Percentiles rank a stretch among this genome's conserved stretches.
phyloP scores from a whole-genome alignment of 2,888 invertebrate species.

The Drosophila testacea region DNA sequence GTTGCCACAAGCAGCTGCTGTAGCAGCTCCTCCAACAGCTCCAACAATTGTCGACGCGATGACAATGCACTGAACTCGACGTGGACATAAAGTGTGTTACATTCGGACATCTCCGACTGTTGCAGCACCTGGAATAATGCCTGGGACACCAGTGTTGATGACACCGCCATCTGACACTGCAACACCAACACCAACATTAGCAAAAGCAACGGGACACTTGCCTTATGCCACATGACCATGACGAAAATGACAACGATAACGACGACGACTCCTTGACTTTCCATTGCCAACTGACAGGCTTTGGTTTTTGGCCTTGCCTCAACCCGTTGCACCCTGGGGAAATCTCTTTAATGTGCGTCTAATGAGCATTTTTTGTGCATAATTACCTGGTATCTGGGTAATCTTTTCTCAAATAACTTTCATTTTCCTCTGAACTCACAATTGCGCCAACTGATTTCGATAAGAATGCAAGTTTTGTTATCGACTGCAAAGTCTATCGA shows the following conservation, averaged over 20 bases:
- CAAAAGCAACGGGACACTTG: background rate
- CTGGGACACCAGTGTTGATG: conserved; percentile 4
- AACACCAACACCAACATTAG: conserved; percentile 4
- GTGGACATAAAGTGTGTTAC: conserved; percentile 54
- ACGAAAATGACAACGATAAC: too few species aligned
- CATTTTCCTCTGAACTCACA: too few species aligned
- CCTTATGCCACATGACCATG: conserved; percentile 26
- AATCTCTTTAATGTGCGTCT: conserved; percentile 43
- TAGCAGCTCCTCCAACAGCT: conserved; percentile 37
- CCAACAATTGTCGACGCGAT: conserved; percentile 25
- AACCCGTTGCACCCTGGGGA: conserved; percentile 36
- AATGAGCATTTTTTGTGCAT: conserved; percentile 21
- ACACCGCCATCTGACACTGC: conserved; percentile 13
- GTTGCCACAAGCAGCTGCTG: background rate
- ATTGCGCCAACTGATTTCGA: too few species aligned
- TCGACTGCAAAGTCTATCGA: too few species aligned
- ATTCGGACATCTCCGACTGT: conserved; percentile 57
- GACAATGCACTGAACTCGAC: conserved; percentile 26
- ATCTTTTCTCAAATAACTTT: too few species aligned
- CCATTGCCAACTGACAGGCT: conserved; percentile 23
- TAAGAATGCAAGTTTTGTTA: too few species aligned
- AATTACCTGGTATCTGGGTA: background rate
- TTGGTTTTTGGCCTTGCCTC: background rate
- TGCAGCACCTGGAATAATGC: conserved; percentile 47
- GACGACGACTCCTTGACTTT: background rate